phyloP scores from a whole-genome alignment of 2,888 invertebrate species.

The Nephrotoma appendiculata region DNA sequence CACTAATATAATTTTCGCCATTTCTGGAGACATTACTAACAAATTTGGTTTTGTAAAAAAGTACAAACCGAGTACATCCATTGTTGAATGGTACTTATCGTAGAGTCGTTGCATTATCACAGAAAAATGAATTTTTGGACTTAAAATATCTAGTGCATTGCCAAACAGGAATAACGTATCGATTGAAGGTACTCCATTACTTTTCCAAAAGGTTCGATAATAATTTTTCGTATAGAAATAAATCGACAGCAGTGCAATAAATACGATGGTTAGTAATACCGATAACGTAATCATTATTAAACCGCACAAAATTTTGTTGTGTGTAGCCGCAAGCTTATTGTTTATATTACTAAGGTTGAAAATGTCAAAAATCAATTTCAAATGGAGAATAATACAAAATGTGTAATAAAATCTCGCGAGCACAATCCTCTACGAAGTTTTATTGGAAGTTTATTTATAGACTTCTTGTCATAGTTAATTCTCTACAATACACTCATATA shows the following conservation, averaged over 20 bases:
- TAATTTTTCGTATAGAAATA: neutral
- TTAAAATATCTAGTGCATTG: neutral
- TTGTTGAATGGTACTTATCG: neutral
- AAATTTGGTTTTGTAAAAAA: conserved; percentile 9
- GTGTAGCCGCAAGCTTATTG: neutral
- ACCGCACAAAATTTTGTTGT: neutral
- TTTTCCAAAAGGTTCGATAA: neutral
- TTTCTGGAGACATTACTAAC: conserved; percentile 10
- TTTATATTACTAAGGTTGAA: neutral
- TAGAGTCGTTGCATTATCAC: neutral
- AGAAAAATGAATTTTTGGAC: neutral
- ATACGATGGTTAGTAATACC: neutral
- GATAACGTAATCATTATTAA: neutral
- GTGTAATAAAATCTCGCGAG: neutral
- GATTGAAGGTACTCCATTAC: neutral
- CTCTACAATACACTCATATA: too few species aligned
- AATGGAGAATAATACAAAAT: neutral
- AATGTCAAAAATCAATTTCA: neutral
- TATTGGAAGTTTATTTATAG: neutral
- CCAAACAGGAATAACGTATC: neutral
- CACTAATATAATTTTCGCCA: conserved; percentile 12
- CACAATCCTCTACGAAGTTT: neutral
- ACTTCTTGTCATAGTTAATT: neutral
- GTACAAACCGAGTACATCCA: conserved; percentile 10
- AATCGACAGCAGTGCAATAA: neutral